These are phyloP conservation scores for Ciona savignyi DNA, from an alignment of 23 tunicate genomes.

Conservation along the genomic window DNA sequence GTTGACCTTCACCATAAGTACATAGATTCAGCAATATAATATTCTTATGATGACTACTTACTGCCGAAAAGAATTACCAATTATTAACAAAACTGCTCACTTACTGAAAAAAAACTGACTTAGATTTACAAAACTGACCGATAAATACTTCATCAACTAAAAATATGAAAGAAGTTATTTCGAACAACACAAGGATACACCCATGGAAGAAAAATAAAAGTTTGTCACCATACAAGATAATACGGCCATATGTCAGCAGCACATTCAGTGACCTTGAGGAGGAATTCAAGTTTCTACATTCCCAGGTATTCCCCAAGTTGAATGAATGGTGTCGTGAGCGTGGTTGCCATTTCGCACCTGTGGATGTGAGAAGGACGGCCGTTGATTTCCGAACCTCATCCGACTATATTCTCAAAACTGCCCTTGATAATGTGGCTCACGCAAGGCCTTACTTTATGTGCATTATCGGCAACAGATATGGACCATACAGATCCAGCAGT, in stretches of 20 bases:
- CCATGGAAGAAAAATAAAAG: too few relatives aligned
- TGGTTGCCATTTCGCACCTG: conserved; percentile 44
- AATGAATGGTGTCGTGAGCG: conserved; percentile 24
- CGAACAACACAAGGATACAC: too few relatives aligned
- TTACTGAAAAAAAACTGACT: too few relatives aligned
- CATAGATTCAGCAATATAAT: too few relatives aligned
- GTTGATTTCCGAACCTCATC: conserved; percentile 57
- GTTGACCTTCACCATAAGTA: too few relatives aligned
- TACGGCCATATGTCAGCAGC: conserved; percentile 54
- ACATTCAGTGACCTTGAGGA: conserved; percentile 78
- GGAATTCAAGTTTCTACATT: conserved; percentile 60
- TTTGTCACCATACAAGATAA: neutral
- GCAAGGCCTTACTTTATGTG: conserved; percentile 64
- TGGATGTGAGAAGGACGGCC: conserved; percentile 40
- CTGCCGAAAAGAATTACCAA: too few relatives aligned
- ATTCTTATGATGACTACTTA: too few relatives aligned
- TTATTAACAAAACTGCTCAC: too few relatives aligned
- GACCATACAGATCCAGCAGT: conserved; percentile 27
- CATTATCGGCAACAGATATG: conserved; percentile 69
- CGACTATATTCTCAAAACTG: conserved; percentile 34
- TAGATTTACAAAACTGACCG: too few relatives aligned
- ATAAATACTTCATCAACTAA: too few relatives aligned
- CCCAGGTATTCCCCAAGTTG: conserved; percentile 30
- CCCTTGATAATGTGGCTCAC: conserved; percentile 46
- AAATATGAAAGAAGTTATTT: too few relatives aligned